phyloP scores from a whole-genome alignment of 2,113 vertebrate genomes.

The Malurus melanocephalus region DNA sequence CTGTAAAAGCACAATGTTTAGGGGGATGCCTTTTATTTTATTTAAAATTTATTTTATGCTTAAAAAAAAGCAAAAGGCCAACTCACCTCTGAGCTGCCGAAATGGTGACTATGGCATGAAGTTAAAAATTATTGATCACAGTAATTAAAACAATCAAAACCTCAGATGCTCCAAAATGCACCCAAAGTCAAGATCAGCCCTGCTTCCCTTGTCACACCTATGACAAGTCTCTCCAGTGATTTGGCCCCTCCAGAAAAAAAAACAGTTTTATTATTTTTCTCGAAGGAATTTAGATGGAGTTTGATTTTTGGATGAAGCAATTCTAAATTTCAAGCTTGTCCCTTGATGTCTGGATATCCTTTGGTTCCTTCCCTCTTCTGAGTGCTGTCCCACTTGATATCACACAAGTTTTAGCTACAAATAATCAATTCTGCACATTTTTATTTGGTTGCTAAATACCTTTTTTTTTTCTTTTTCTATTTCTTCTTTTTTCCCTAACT shows the following conservation, averaged over 20 bases:
- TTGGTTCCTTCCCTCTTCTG: neutral
- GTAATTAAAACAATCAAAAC: neutral
- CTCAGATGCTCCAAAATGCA: neutral
- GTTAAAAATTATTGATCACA: neutral
- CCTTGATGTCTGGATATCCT: neutral
- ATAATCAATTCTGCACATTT: neutral
- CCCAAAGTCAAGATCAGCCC: neutral
- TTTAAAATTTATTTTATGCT: slow-evolving; percentile 73
- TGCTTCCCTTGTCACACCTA: neutral
- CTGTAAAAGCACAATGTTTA: slow-evolving; percentile 72
- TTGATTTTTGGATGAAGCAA: neutral
- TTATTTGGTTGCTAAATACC: rapidly evolving
- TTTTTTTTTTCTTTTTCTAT: rapidly evolving
- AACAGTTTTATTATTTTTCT: neutral
- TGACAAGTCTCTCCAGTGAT: neutral
- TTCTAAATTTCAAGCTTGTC: neutral
- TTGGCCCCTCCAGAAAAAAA: neutral
- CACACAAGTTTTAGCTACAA: neutral
- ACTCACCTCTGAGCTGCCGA: neutral
- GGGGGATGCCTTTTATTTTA: slow-evolving; percentile 70
- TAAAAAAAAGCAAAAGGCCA: slow-evolving; percentile 41
- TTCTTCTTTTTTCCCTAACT: neutral
- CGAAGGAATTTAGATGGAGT: neutral
- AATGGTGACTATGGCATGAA: neutral
- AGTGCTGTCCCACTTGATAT: neutral